These are phyloP conservation scores for Eulacestoma nigropectus DNA, from an alignment of 2,113 vertebrate species.

Conservation along the genomic window DNA sequence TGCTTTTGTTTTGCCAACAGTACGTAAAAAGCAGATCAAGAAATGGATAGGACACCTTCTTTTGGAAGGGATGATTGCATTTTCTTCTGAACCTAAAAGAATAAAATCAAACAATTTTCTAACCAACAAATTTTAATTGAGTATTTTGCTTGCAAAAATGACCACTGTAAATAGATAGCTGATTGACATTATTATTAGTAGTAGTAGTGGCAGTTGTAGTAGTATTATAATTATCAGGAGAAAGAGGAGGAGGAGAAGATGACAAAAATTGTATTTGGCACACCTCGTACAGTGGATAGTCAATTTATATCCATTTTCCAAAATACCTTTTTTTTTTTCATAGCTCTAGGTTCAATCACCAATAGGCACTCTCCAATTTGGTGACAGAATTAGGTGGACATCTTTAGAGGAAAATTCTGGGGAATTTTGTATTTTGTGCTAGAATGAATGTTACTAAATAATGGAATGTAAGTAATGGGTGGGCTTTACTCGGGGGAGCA, in stretches of 20 bases:
- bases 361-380: not conserved
- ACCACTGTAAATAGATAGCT: not conserved
- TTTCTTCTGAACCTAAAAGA: not conserved
- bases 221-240: not conserved
- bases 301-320: not conserved
- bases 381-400: not conserved
- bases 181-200: not conserved
- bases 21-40: not conserved
- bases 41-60: not conserved
- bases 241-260: not conserved
- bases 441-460: not conserved
- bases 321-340: not conserved
- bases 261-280: not conserved
- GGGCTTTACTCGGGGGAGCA: not conserved
- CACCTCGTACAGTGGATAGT: rapidly evolving
- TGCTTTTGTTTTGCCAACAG: not conserved
- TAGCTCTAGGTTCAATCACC: not conserved
- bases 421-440: not conserved
- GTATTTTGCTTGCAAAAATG: not conserved
- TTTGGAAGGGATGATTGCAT: not conserved
- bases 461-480: not conserved
- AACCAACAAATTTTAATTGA: not conserved
- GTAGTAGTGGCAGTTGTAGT: too few relatives aligned
- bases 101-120: not conserved
- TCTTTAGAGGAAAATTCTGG: not conserved